Base-by-base conservation (phyloP, 2,797 vertebrate genomes). In the Darevskia mixta region DNA sequence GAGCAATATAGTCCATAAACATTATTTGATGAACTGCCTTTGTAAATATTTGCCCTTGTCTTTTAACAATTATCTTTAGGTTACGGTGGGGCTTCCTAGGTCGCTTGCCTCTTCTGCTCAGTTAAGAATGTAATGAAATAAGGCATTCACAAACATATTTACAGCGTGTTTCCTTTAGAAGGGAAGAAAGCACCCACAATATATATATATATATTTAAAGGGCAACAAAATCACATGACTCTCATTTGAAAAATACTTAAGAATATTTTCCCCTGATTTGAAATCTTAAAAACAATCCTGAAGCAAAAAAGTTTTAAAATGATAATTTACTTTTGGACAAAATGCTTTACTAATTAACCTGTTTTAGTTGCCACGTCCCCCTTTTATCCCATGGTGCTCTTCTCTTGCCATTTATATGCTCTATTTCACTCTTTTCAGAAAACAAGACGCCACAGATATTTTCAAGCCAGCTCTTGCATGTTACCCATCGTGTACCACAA, bases 271-370 rank as follows among this genome's bases (percentile, higher is more conserved):
- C 83, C 86, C 61, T 72, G 81, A 87, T 87, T 72, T 38, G 13
- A 90, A 92, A 82, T 82, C 61, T 85, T 0, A 0, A 85, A 85
- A 43, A 69, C 23, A 81, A 85, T 87, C 78, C 61, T 73, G 38
- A 93, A 80, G 78, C 86, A 87, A 58, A 92, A 85, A 81, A 55
- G 38, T 86, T 92, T 86, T 9, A 87, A 92, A 94, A 95, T 49
- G 45, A 49, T 49, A 49, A 49, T 49, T 49, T 25, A 0, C 89
- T 91, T 93, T 83, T 92, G 25, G 91, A 64, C n/a, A 96, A 94
- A 96, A 93, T 92, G 49, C 13, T 83, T 96, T 95, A 86, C 89
- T 97, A 97, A 98, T 98, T 97, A 98, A 97, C 95, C 95, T 93
- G 96, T 97, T 97, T 97, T 96, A 86, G 49, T 84, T 55, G 49